phyloP scores from a whole-genome alignment of 2,113 vertebrate genomes.

The Gracilinanus agilis region DNA sequence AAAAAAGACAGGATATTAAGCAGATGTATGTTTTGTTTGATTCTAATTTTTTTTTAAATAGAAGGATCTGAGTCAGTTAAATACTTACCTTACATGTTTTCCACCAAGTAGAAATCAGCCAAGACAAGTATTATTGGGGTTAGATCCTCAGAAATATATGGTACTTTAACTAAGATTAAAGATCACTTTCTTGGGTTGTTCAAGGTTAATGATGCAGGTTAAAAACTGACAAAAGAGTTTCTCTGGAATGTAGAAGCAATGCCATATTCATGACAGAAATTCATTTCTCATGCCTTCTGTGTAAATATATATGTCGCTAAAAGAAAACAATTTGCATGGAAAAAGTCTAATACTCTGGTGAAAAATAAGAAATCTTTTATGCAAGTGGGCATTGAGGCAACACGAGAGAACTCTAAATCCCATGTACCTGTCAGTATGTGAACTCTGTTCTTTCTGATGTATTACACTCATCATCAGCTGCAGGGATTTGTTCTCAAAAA shows the following conservation, averaged over 20 bases:
- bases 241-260: conserved; percentile 13
- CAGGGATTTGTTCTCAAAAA: conserved; percentile 30
- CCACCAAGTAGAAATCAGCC: conserved; percentile 17
- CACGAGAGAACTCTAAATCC: conserved; percentile 40
- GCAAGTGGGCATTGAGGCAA: background rate
- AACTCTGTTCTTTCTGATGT: conserved; percentile 37
- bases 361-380: conserved; percentile 24
- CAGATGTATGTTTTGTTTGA: conserved; percentile 29
- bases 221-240: conserved; percentile 15
- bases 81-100: conserved; percentile 7
- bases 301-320: background rate
- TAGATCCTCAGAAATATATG: conserved; percentile 5
- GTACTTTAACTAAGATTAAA: conserved; percentile 49
- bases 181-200: conserved; percentile 42
- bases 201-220: conserved; percentile 32
- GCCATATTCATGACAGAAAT: background rate
- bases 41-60: conserved; percentile 22
- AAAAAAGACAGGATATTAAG: conserved; percentile 41
- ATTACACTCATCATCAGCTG: background rate
- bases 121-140: background rate
- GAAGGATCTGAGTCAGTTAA: conserved; percentile 20
- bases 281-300: conserved; percentile 5
- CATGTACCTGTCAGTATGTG: background rate
- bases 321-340: background rate
- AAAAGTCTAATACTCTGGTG: background rate